Conservation (phyloP, 2,888 invertebrate genomes). For the Lydus trimaculatus region DNA sequence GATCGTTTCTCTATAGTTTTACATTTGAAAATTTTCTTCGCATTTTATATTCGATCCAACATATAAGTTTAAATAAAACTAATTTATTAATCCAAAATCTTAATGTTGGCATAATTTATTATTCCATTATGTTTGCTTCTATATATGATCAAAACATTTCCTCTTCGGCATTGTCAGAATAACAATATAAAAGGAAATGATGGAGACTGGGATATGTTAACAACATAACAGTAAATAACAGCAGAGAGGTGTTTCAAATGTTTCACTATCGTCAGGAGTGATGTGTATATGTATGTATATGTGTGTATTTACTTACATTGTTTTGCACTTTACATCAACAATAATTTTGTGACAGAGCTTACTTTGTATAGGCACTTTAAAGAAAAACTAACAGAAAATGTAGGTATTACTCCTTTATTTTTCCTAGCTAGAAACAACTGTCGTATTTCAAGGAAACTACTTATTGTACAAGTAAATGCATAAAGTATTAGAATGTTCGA, state of each 20-base stretch:
- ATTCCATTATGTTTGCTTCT: constrained; percentile 18
- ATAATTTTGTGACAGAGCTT: constrained; percentile 48
- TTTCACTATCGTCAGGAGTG: constrained; percentile 41
- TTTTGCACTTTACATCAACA: constrained; percentile 56
- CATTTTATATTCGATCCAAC: too few relatives aligned
- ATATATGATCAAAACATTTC: constrained; percentile 26
- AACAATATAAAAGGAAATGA: constrained; percentile 40
- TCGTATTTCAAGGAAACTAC: neutral
- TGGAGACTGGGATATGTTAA: neutral
- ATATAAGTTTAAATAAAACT: too few relatives aligned
- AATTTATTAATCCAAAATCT: too few relatives aligned
- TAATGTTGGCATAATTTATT: constrained; percentile 6
- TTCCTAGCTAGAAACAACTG: neutral
- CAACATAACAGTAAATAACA: too few relatives aligned
- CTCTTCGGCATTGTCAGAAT: constrained; percentile 15
- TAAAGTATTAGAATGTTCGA: neutral
- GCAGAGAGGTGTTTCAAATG: constrained; percentile 14
- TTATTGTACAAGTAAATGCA: neutral
- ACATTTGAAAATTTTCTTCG: too few relatives aligned
- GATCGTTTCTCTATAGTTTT: too few relatives aligned
- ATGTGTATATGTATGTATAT: neutral
- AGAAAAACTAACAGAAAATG: neutral
- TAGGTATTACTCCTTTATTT: neutral
- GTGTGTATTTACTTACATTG: constrained; percentile 53
- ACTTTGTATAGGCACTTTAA: neutral